Conservation (phyloP, 1,140 invertebrate genomes). For the Drosophila leontia region DNA sequence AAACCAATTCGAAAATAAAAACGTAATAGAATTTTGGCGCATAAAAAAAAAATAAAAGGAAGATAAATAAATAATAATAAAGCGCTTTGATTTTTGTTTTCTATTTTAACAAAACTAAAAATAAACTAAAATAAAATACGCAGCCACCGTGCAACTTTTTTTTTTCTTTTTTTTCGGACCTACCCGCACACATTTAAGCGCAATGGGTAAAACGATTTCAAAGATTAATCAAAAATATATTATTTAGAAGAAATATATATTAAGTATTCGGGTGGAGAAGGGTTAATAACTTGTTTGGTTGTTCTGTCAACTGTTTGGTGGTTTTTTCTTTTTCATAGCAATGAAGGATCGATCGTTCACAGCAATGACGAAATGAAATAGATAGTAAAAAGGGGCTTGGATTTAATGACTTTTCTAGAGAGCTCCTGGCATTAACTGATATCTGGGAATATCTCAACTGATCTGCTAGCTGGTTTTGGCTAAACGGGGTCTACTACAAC, state of each 20-base stretch:
- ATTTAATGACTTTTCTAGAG: slow-evolving; percentile 27
- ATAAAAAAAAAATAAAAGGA: slow-evolving; percentile 39
- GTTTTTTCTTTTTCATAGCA: slow-evolving; percentile 53
- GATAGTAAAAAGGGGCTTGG: slow-evolving; percentile 1
- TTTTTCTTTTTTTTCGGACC: slow-evolving; percentile 65
- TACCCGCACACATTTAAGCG: slow-evolving; percentile 58
- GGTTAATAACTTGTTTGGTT: slow-evolving; percentile 76
- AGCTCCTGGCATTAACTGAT: slow-evolving; percentile 43
- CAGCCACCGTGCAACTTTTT: slow-evolving; percentile 84
- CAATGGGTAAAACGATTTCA: slow-evolving; percentile 20
- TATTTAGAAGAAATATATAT: slow-evolving; percentile 37
- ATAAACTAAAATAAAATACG: slow-evolving; percentile 60
- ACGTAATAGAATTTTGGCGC: slow-evolving; percentile 67
- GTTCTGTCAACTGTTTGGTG: slow-evolving; percentile 75
- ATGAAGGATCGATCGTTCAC: slow-evolving; percentile 58
- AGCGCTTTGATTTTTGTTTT: slow-evolving; percentile 47
- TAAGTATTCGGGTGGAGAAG: slow-evolving; percentile 49
- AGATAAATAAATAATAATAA: slow-evolving; percentile 35
- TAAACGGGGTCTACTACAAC: slow-evolving; percentile 42
- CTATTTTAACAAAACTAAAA: slow-evolving; percentile 31
- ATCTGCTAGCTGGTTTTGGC: slow-evolving; percentile 34
- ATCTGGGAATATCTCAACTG: slow-evolving; percentile 21
- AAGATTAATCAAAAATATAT: slow-evolving; percentile 57
- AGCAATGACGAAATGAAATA: slow-evolving; percentile 55
- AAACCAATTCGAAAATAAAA: slow-evolving; percentile 81